phyloP scores from a whole-genome alignment of 2,888 invertebrate species.

The Pseudanteris insignis region DNA sequence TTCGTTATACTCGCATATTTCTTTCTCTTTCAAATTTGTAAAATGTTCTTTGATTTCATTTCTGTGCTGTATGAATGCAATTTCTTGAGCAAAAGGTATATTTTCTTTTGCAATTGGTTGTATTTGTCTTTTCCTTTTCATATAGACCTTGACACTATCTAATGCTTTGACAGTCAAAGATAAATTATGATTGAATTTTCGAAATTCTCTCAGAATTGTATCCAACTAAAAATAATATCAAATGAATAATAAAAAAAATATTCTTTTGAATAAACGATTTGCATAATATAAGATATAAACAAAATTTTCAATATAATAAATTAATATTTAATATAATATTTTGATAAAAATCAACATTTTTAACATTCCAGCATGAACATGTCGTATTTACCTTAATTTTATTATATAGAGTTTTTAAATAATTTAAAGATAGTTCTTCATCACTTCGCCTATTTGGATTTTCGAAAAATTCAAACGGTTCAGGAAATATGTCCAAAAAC shows the following conservation, averaged over 20 bases:
- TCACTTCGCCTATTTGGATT: slow-evolving; percentile 46
- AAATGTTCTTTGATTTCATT: no score
- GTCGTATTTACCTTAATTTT: slow-evolving; percentile 39
- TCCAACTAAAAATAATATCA: slow-evolving; percentile 17
- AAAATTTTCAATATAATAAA: no score
- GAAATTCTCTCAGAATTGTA: slow-evolving; percentile 47
- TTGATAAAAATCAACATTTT: no score
- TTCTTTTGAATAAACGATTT: no score
- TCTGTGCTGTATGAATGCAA: slow-evolving; percentile 58
- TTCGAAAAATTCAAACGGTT: slow-evolving; percentile 62
- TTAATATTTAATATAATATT: no score
- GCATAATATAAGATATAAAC: no score
- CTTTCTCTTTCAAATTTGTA: slow-evolving; percentile 52
- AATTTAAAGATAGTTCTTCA: slow-evolving; percentile 44
- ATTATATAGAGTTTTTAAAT: slow-evolving; percentile 49
- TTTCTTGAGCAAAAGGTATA: slow-evolving; percentile 57
- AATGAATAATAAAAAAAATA: no score
- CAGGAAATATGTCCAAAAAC: slow-evolving; percentile 66
- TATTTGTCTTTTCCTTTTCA: slow-evolving; percentile 47
- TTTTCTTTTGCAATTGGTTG: slow-evolving; percentile 46
- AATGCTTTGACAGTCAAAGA: slow-evolving; percentile 50
- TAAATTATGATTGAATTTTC: slow-evolving; percentile 39
- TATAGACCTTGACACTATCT: slow-evolving; percentile 32
- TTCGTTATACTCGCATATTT: slow-evolving; percentile 52
- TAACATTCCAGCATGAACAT: no score